A percentile compares a stretch with the other conserved stretches of the same genome.
Conservation (phyloP, 2,113 vertebrate species). For the Tupaia chinensis region DNA sequence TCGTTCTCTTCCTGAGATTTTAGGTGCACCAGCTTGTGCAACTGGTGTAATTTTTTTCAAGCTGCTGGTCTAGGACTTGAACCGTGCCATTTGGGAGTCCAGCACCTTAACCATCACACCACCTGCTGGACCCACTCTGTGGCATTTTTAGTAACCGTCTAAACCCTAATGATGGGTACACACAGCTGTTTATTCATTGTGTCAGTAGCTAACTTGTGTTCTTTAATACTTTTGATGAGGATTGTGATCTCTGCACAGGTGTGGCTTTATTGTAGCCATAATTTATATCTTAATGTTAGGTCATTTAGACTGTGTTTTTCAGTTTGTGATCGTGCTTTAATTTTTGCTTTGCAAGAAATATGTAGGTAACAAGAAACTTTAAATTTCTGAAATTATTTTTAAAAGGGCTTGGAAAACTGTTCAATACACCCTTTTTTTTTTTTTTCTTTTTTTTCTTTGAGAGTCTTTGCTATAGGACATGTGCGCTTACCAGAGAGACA, state of each 20-base stretch:
- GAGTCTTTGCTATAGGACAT: too few species aligned
- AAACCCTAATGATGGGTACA: not conserved
- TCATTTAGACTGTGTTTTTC: not conserved
- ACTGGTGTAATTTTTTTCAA: too few species aligned
- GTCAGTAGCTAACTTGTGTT: not conserved
- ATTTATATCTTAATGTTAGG: not conserved
- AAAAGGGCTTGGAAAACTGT: not conserved
- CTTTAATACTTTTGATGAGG: not conserved
- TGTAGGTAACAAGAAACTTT: not conserved
- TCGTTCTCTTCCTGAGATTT: too few species aligned
- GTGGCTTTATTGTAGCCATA: conserved; percentile 48
- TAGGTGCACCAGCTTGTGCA: too few species aligned
- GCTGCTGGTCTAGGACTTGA: too few species aligned
- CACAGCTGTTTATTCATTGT: not conserved
- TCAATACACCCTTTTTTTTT: not conserved
- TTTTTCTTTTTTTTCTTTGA: too few species aligned
- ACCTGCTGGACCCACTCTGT: not conserved
- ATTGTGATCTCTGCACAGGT: not conserved
- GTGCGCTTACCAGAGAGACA: too few species aligned
- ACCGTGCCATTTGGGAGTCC: too few species aligned
- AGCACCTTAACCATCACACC: too few species aligned
- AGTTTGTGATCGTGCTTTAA: not conserved
- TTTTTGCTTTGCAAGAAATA: conserved; percentile 34
- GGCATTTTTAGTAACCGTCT: conserved; percentile 1
- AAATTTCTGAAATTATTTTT: not conserved